These are phyloP conservation scores for Mionectes olivaceus DNA, from an alignment of 2,797 vertebrate genomes.

Conservation along the genomic window DNA sequence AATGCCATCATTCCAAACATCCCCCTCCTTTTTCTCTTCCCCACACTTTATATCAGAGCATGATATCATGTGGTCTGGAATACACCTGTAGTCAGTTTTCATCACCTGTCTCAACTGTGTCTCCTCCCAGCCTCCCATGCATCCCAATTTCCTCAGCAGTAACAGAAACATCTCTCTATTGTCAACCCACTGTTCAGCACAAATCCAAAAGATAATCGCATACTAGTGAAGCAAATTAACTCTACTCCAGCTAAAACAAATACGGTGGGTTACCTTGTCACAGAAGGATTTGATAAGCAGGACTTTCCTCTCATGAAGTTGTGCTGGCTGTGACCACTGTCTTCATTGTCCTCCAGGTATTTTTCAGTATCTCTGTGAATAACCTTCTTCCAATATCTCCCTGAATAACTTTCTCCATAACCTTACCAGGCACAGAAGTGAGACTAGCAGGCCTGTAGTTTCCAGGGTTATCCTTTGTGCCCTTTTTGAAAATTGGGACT, in stretches of 20 bases:
- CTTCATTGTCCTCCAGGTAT: not conserved
- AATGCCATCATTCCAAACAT: not conserved
- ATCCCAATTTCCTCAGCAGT: not conserved
- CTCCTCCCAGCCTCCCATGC: not conserved
- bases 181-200: not conserved
- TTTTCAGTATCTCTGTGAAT: not conserved
- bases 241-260: not conserved
- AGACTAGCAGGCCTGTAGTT: not conserved
- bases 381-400: not conserved
- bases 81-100: not conserved
- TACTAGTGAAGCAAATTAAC: not conserved
- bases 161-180: not conserved
- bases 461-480: not conserved
- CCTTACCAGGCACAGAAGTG: not conserved
- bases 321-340: not conserved
- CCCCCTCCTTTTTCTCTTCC: rapidly evolving
- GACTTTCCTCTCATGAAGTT: not conserved
- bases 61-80: not conserved
- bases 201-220: not conserved
- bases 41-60: not conserved
- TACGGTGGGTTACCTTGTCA: not conserved
- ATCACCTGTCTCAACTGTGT: not conserved
- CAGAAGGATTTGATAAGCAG: not conserved
- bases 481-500: not conserved
- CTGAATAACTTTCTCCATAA: not conserved